Conservation (phyloP, 2,797 vertebrate genomes). For the Phataginus tricuspis region DNA sequence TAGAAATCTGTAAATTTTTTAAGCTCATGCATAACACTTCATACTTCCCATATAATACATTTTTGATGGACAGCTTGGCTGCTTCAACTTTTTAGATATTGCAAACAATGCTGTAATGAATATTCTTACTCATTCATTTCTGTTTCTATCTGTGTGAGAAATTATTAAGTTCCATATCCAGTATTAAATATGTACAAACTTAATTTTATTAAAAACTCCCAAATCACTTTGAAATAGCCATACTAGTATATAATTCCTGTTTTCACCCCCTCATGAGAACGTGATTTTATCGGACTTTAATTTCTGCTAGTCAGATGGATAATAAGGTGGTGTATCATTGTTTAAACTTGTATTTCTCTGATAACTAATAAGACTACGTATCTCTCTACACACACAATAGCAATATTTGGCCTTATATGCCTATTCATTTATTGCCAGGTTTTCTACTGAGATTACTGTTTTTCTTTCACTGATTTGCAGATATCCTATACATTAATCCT, state of each 20-base stretch:
- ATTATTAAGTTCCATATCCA: not conserved
- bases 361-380: not conserved
- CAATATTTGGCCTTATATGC: not conserved
- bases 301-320: not conserved
- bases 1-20: not conserved
- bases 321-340: not conserved
- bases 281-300: constrained; percentile 31
- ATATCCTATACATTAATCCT: not conserved
- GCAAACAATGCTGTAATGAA: not conserved
- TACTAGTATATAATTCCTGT: not conserved
- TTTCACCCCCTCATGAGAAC: not conserved
- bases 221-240: not conserved
- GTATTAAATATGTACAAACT: not conserved
- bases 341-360: not conserved
- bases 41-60: not conserved
- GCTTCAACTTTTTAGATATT: not conserved
- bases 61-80: not conserved
- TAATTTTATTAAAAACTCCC: not conserved
- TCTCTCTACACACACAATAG: not conserved
- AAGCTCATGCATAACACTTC: not conserved
- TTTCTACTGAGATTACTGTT: not conserved
- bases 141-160: not conserved
- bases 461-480: not conserved
- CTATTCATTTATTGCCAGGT: not conserved
- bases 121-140: not conserved